phyloP scores from a whole-genome alignment of 2,797 vertebrate genomes.

The Karalla daura region DNA sequence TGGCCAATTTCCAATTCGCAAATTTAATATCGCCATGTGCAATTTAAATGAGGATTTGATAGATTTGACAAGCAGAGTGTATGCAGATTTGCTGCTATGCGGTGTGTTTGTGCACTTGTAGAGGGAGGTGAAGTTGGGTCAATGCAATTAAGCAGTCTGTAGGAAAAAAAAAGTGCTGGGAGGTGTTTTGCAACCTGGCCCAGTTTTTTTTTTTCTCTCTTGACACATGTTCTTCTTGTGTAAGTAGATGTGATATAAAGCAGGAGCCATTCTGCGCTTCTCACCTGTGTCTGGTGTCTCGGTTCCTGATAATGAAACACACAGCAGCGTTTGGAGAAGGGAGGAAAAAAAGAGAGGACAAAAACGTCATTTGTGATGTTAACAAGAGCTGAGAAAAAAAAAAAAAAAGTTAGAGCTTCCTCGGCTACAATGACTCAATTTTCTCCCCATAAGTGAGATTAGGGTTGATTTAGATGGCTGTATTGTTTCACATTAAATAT shows the following conservation, averaged over 20 bases:
- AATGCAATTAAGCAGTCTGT: slow-evolving; percentile 58
- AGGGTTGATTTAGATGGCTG: slow-evolving; percentile 63
- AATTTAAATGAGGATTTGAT: slow-evolving; percentile 63
- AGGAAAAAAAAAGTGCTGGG: slow-evolving; percentile 30
- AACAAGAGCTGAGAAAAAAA: slow-evolving; percentile 47
- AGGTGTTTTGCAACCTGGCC: slow-evolving; percentile 19
- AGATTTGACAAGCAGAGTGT: slow-evolving; percentile 25
- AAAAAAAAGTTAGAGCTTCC: slow-evolving; percentile 46
- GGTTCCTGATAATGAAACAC: slow-evolving; percentile 88
- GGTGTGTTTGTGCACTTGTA: slow-evolving; percentile 7
- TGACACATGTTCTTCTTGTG: slow-evolving; percentile 11
- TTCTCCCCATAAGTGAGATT: slow-evolving; percentile 52
- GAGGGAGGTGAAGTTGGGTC: slow-evolving; percentile 30
- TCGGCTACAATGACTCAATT: slow-evolving; percentile 41
- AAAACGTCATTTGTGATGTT: slow-evolving; percentile 58
- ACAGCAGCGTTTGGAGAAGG: slow-evolving; percentile 47
- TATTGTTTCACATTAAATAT: slow-evolving; percentile 76
- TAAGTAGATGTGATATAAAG: slow-evolving; percentile 23
- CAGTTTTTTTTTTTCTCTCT: slow-evolving; percentile 20
- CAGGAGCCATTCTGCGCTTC: slow-evolving; percentile 68
- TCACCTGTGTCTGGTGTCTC: slow-evolving; percentile 98
- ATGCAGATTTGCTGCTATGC: slow-evolving; percentile 7
- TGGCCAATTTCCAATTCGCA: slow-evolving; percentile 54
- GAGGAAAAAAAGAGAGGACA: slow-evolving; percentile 55
- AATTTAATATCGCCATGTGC: slow-evolving; percentile 61